These are phyloP conservation scores for Polyploca ridens DNA, from an alignment of 2,888 invertebrate species.

Conservation along the genomic window DNA sequence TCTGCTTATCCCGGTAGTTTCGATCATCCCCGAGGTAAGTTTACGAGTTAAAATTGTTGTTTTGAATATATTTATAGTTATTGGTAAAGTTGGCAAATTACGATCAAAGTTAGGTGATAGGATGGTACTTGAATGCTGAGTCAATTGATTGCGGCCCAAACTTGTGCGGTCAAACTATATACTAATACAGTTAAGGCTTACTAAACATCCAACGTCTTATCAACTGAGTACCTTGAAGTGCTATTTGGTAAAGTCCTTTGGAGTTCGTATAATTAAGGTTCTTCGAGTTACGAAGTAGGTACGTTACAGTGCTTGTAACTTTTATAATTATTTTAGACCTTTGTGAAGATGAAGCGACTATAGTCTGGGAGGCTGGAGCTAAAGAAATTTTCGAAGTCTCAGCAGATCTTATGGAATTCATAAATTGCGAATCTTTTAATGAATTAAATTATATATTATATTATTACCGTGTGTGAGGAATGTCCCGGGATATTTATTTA, in stretches of 20 bases:
- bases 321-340: conserved; percentile 4
- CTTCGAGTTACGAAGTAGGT: conserved; percentile 4
- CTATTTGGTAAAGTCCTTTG: conserved; percentile 4
- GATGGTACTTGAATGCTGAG: conserved; percentile 12
- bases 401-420: too few species aligned
- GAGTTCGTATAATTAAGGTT: conserved; percentile 5
- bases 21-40: conserved; percentile 4
- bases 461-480: too few species aligned
- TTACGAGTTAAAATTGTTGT: conserved; percentile 10
- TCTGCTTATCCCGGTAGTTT: neutral
- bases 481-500: too few species aligned
- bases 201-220: conserved; percentile 9
- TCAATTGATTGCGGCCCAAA: conserved; percentile 12
- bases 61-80: conserved; percentile 22
- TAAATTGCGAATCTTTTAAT: too few species aligned
- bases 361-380: too few species aligned
- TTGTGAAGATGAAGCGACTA: neutral
- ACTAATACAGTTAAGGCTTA: conserved; percentile 9
- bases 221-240: conserved; percentile 7
- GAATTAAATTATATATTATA: too few species aligned
- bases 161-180: conserved; percentile 9
- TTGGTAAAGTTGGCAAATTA: conserved; percentile 21
- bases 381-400: too few species aligned
- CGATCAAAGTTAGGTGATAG: conserved; percentile 13
- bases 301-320: neutral